Evolutionary conservation across 2,797 vertebrate species (phyloP), one percentile per base, ranked within the genome.

Genomic region (Mycteria americana): DNA sequence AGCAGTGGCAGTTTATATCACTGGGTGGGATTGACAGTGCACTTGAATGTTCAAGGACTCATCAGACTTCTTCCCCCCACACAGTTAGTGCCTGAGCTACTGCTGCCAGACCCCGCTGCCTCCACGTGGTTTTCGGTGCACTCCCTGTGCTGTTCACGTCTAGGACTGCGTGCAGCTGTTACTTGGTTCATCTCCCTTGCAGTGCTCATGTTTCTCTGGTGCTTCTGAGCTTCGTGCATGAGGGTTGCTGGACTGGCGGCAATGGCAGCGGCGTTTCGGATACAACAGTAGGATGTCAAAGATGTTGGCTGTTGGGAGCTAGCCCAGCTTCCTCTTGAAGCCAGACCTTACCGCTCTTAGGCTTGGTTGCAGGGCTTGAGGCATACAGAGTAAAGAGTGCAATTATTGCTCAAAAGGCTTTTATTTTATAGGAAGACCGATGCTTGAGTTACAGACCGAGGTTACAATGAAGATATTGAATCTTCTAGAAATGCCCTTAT

Each of bases 51-150:
- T 77, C 48, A 81, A 43, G 48, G 59, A 45, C 23, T 74, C 22
- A 7, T 74, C 57, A 45, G 27, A 37, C 10, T 81, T 19, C 27
- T 56, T 77, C 18, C 11, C 18, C 28, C 13, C 3, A 14, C 45
- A n/a, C 27, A 51, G 11, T 17, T 76, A 43, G 24, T 67, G 33
- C 18, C 60, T 70, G 73, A 63, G 59, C 51, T 89, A 8, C 53
- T 64, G 24, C 35, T 77, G 14, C 17, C 35, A 46, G 43, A 75
- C 51, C 48, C 39, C 75, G 65, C 9, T 86, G 60, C n/a, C 17
- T 31, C 24, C 24, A 7, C 0, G 0, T 0, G 2, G 6, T 13
- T 82, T 82, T 88, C 12, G 4, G 18, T 13, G 25, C 6, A 2
- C 10, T 88, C 23, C 41, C 33, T 30, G n/a, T 43, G 35, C 39